phyloP scores from a whole-genome alignment of 23 tunicate species.

The Diplosoma virens region DNA sequence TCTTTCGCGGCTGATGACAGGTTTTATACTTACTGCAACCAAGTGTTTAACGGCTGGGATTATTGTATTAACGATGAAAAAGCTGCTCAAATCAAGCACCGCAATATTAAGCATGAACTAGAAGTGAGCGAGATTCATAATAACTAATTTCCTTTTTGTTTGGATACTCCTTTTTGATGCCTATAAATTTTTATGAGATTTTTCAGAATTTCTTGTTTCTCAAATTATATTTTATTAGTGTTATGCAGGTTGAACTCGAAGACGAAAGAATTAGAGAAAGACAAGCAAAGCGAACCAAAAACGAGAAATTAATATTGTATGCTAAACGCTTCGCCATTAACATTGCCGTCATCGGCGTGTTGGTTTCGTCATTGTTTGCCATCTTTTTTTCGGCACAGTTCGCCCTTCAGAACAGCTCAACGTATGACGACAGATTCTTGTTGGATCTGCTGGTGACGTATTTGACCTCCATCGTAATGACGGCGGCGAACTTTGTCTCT shows the following conservation, averaged over 20 bases:
- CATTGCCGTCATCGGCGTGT: constrained; percentile 37
- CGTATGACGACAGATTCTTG: constrained; percentile 50
- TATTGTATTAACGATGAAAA: constrained; percentile 66
- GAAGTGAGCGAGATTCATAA: constrained; percentile 58
- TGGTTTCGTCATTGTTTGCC: constrained; percentile 58
- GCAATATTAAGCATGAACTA: constrained; percentile 63
- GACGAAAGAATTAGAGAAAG: constrained; percentile 53
- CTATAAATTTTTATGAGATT: no score
- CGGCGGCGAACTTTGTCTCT: constrained; percentile 73
- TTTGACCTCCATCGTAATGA: constrained; percentile 68
- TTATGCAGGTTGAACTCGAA: constrained; percentile 63
- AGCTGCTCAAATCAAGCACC: constrained; percentile 74
- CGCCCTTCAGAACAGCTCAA: constrained; percentile 49
- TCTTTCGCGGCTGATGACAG: constrained; percentile 45
- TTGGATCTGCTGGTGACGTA: constrained; percentile 77
- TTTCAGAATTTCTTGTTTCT: no score
- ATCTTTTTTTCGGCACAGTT: constrained; percentile 87
- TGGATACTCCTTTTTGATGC: no score
- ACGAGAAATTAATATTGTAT: constrained; percentile 61
- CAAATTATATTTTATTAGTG: no score
- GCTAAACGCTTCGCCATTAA: constrained; percentile 65
- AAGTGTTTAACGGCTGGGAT: constrained; percentile 92
- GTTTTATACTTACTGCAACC: constrained; percentile 74
- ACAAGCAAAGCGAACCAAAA: constrained; percentile 51
- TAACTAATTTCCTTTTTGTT: no score